Evolutionary conservation across 2,113 vertebrate genomes (phyloP), one percentile per base, ranked within the genome.

Genomic region (Colistium nudipinnis): DNA sequence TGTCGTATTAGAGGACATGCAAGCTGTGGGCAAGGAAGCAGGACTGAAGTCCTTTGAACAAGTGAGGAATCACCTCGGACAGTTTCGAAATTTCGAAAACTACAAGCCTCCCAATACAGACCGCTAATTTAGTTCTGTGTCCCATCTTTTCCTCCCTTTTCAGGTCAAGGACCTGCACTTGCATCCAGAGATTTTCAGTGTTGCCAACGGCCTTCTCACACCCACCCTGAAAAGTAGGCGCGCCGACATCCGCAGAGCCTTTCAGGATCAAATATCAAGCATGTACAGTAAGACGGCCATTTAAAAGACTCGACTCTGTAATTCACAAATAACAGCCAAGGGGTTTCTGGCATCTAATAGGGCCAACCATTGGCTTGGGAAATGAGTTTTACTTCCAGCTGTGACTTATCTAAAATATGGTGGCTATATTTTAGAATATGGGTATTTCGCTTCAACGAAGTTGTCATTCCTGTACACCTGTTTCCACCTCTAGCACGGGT

Each of bases 1-100:
- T 4, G 86, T 87, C 0, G 87, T 94, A 33, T 68, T 94, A 67
- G 91, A 92, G 69, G 91, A 93, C 76, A 91, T 94, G 92, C 89
- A 38, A 1, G 63, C 78, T 0, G 86, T 90, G 39, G 93, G 88
- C 16, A 93, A 91, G 52, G 72, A 88, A 43, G 93, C 92, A 0
- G 91, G 92, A 2, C 87, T 94, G 0, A 94, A 94, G 79, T 94
- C 93, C 1, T 94, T 93, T 53, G 93, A 93, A 66, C 93, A 94
- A 80, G 93, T 93, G 62, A 86, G 84, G 4, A 38, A 22, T 30
- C 24, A 25, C 17, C 53, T 10, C 14, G 7, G 11, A 27, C 16
- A 4, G 8, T 53, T 49, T n/a, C n/a, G n/a, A 5, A 45, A 4
- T 35, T 28, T 1, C 19, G 10, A 4, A 2, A 54, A 24, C n/a